Evolutionary conservation across 2,888 invertebrate genomes (phyloP).

Genomic region (Calameuta pallipes): DNA sequence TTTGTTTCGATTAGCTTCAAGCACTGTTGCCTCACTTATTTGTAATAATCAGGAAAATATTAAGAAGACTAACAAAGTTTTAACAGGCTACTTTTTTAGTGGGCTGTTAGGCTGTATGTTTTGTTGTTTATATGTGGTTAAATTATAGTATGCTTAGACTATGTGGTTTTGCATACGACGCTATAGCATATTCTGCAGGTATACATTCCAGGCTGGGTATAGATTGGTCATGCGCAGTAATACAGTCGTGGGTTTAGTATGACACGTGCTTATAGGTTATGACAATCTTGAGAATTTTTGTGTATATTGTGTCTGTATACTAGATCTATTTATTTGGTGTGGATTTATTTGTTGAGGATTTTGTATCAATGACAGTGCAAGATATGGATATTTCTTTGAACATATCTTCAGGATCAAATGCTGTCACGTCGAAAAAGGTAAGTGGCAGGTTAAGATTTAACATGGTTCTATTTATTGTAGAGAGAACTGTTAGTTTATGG

Average conservation of each 20-base stretch:
- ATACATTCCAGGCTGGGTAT: neutral
- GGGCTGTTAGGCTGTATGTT: neutral
- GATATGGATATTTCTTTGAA: constrained; percentile 59
- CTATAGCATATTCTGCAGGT: neutral
- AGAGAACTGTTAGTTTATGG: constrained; percentile 3
- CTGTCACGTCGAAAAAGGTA: constrained; percentile 38
- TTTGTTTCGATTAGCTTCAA: neutral
- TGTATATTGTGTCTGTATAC: neutral
- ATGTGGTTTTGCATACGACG: neutral
- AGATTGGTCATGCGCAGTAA: constrained; percentile 26
- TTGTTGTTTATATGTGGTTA: neutral
- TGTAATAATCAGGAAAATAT: neutral
- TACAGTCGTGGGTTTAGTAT: neutral
- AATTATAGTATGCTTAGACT: neutral
- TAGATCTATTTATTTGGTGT: neutral
- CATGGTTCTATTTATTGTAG: neutral
- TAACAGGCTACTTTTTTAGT: neutral
- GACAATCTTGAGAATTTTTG: neutral
- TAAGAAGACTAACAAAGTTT: neutral
- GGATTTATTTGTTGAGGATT: neutral
- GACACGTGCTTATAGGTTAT: constrained; percentile 32
- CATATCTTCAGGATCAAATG: constrained; percentile 39
- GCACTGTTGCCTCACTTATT: neutral
- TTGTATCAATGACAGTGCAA: constrained; percentile 42
- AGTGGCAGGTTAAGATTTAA: constrained; percentile 43